These are phyloP conservation scores for Eupithecia exiguata DNA, from an alignment of 2,888 invertebrate genomes.

Conservation along the genomic window DNA sequence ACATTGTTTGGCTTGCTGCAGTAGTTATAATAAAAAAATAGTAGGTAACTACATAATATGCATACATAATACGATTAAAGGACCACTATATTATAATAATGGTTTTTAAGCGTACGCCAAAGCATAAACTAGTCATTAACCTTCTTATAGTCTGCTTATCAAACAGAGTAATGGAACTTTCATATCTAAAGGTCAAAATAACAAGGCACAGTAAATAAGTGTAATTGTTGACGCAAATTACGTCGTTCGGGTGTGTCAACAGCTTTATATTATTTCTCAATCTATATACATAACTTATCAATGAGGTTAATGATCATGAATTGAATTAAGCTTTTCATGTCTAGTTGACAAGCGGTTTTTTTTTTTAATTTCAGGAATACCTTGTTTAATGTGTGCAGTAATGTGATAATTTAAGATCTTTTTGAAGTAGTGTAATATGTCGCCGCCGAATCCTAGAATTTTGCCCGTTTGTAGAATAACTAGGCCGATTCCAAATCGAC, in stretches of 20 bases:
- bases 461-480: no score
- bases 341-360: not conserved
- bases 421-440: not conserved
- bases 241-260: conserved; percentile 47
- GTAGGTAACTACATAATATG: not conserved
- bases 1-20: not conserved
- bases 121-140: not conserved
- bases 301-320: conserved; percentile 8
- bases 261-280: conserved; percentile 20
- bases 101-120: not conserved
- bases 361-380: not conserved
- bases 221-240: conserved; percentile 48
- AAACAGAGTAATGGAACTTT: conserved; percentile 6
- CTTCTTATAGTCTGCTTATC: not conserved
- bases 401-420: not conserved
- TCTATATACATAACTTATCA: conserved; percentile 31
- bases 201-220: conserved; percentile 36
- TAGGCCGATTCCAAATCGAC: no score
- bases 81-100: no score
- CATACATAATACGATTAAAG: not conserved
- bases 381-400: not conserved
- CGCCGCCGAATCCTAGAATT: no score
- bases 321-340: not conserved
- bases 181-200: conserved; percentile 26
- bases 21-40: not conserved